Base-by-base conservation (phyloP, 2,797 vertebrate species). In the Champsocephalus esox region DNA sequence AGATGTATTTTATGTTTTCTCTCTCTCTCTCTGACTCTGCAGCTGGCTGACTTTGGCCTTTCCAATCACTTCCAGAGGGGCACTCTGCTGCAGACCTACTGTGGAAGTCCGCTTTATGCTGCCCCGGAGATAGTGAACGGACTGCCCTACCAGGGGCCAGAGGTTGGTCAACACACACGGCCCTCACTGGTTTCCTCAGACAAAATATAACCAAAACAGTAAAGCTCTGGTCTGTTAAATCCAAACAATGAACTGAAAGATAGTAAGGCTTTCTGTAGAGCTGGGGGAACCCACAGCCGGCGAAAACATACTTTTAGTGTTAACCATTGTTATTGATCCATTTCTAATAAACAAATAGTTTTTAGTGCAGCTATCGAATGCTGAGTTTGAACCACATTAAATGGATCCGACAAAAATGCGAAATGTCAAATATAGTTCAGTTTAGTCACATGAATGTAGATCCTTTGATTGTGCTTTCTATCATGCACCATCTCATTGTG, bases 101-200 rank as follows among this genome's bases (percentile, higher is more conserved):
- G 96, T 89, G 96, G 96, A 44, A 96, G 96, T 78, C 95, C 95
- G 0, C 92, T 96, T 17, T 96, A 96, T 51, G 95, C 96, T 0
- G 93, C 96, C 6, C 95, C 96, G 12, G 96, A 96, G 92, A 96
- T 96, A n/a, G 94, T 96, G 46, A 95, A 91, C 73, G 96, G 96
- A 28, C 85, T 92, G 13, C 95, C 96, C 1, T 96, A 96, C 81
- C 89, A 92, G 50, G 95, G 96, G 48, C 96, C 96, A 14, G 96
- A 96, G 94, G 96, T 96, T 68, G 77, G 91, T 76, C 56, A 34
- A 19, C 43, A 62, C 43, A 9, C 45, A 5, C 14, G 3, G 5
- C 2, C 19, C 44, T 14, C 4, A 0, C 14, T 70, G 43, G n/a
- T 21, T 59, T 48, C 32, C 17, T 55, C 9, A 45, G 34, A 0